Evolutionary conservation across 2,888 invertebrate genomes (phyloP).

Genomic region (Leucophenga maculata): DNA sequence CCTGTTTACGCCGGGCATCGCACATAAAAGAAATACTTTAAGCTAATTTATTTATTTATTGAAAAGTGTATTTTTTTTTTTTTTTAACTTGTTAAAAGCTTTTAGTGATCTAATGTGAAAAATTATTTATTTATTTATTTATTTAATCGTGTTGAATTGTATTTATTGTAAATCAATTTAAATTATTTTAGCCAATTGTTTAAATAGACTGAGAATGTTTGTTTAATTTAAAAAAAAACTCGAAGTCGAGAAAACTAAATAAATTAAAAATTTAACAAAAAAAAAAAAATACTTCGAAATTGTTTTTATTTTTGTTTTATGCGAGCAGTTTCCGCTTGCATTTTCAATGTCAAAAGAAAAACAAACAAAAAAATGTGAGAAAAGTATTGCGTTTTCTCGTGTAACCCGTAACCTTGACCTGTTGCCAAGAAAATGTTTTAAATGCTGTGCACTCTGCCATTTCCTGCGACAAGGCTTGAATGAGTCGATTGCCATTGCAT

Average conservation of each 20-base stretch:
- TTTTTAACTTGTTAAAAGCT: conserved; percentile 3
- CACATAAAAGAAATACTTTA: conserved; percentile 14
- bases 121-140: conserved; percentile 26
- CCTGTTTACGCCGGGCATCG: background rate
- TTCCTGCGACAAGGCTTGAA: too few species aligned
- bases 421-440: background rate
- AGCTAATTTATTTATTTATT: conserved; percentile 37
- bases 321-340: background rate
- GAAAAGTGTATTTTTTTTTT: conserved; percentile 25
- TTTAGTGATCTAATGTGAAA: conserved; percentile 26
- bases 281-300: background rate
- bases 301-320: background rate
- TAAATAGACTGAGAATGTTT: conserved; percentile 67
- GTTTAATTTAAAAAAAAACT: conserved; percentile 38
- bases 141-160: conserved; percentile 37
- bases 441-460: background rate
- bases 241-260: conserved; percentile 2
- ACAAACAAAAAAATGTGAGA: conserved; percentile 45
- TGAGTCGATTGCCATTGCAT: too few species aligned
- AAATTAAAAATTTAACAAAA: conserved; percentile 16
- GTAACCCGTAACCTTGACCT: too few species aligned
- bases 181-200: conserved; percentile 53
- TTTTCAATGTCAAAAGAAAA: conserved; percentile 35
- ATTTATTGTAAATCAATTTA: conserved; percentile 35
- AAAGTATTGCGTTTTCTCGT: conserved; percentile 17